Base-by-base conservation (phyloP, 2,888 invertebrate genomes). In the Hecatera dysodea region DNA sequence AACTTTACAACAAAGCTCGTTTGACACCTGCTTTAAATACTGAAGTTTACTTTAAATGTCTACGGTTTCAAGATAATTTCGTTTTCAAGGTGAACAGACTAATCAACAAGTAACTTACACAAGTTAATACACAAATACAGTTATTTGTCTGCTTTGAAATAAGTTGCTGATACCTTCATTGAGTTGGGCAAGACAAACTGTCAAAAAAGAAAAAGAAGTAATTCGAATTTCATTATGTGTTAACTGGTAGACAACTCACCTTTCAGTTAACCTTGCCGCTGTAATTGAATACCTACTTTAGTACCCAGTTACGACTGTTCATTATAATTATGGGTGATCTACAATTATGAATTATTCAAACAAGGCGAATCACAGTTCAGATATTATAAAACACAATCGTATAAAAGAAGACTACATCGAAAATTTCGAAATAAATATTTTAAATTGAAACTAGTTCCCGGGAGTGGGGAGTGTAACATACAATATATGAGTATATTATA, bases 1-100 rank as follows among this genome's bases (percentile, higher is more conserved):
- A 50, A 62, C 11, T 62, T 36, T 19, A 6, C 24, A 68, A 19
- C 6, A 65, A 69, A 69, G 36, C 75, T 67, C 15, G 22, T 42
- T 59, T 33, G 2, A 15, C 72, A 59, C 46, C 27, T 57, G 42
- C 24, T 48, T 24, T 24, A 0, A 33, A 12, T 33, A 27, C 17
- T 12, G 7, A 33, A 44, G 33, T 17, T 1, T 52, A 27, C 36
- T 15, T 33, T n/a, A 15, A 36, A 29, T 1, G 6, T 39, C 39
- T 17, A 9, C 17, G 39, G 12, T 36, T 57, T 57, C 22, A 57
- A 17, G 5, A 17, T 4, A 22, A 22, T 22, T 8, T 36, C 4
- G 22, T 57, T 15, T 56, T 22, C n/a, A 3, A 7, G 33, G n/a
- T n/a, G 15, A 15, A 22, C n/a, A 0, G 22, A 22, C 0, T 56